phyloP scores from a whole-genome alignment of 2,797 vertebrate genomes.

The Aldrovandia affinis region DNA sequence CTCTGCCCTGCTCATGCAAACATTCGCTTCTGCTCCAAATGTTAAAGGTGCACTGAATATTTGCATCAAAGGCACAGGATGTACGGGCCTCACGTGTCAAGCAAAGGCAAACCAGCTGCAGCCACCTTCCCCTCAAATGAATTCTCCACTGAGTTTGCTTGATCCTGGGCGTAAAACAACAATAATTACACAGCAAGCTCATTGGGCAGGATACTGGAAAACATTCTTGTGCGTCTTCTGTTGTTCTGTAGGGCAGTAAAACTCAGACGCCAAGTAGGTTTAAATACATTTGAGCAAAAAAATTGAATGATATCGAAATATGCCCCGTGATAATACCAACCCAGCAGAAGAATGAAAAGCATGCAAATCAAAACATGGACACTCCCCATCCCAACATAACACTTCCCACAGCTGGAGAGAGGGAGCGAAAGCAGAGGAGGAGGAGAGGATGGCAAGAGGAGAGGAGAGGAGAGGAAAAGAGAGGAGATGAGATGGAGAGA shows the following conservation, averaged over 20 bases:
- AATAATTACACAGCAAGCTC: background rate
- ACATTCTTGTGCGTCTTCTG: background rate
- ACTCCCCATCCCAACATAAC: background rate
- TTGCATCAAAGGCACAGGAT: background rate
- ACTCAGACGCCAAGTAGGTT: background rate
- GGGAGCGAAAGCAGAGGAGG: background rate
- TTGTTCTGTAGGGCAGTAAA: background rate
- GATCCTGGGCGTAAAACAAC: background rate
- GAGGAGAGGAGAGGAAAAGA: background rate
- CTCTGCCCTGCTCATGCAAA: slow-evolving; percentile 54
- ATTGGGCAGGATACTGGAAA: background rate
- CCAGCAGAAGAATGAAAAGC: background rate
- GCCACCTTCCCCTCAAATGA: background rate
- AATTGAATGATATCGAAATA: background rate
- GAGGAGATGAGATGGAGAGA: background rate
- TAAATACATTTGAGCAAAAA: background rate
- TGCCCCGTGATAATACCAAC: background rate
- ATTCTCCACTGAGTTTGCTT: background rate
- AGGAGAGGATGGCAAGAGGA: background rate
- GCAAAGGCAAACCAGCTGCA: background rate
- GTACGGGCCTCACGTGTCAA: background rate
- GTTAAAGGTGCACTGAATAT: background rate
- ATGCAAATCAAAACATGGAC: background rate
- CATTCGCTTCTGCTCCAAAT: slow-evolving; percentile 38
- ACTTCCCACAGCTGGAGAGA: background rate